Percentiles rank a stretch among this genome's conserved stretches.
phyloP scores from a whole-genome alignment of 1,140 invertebrate species.

The Sitodiplosis mosellana region DNA sequence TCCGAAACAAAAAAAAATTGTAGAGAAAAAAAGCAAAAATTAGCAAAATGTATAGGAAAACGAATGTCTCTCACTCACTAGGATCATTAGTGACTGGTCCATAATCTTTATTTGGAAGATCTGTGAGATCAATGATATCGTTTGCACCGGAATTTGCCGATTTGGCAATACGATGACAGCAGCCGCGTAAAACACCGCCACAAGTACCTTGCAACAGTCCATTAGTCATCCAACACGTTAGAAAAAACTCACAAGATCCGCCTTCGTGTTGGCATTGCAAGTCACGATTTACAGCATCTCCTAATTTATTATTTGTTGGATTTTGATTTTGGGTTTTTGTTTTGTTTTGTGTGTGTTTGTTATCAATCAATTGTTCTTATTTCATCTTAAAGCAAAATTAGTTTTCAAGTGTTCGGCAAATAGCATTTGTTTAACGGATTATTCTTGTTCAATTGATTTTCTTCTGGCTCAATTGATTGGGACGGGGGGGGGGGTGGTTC shows the following conservation, averaged over 20 bases:
- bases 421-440: too few relatives aligned
- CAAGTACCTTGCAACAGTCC: slow-evolving; percentile 73
- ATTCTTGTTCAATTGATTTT: too few relatives aligned
- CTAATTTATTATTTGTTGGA: slow-evolving; percentile 5
- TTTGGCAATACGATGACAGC: slow-evolving; percentile 64
- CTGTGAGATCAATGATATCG: slow-evolving; percentile 24
- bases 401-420: too few relatives aligned
- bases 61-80: slow-evolving; percentile 34
- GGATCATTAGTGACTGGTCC: slow-evolving; percentile 55
- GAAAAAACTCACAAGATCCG: slow-evolving; percentile 78
- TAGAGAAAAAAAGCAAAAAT: too few relatives aligned
- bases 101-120: slow-evolving; percentile 30
- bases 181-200: slow-evolving; percentile 66
- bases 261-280: slow-evolving; percentile 38
- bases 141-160: slow-evolving; percentile 38
- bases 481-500: too few relatives aligned
- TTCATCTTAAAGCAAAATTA: too few relatives aligned
- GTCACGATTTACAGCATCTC: slow-evolving; percentile 25
- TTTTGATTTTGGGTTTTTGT: too few relatives aligned
- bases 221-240: slow-evolving; percentile 79
- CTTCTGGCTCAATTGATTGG: too few relatives aligned
- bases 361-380: too few relatives aligned
- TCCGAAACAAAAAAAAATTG: too few relatives aligned
- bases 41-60: too few relatives aligned
- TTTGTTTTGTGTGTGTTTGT: too few relatives aligned